phyloP scores from a whole-genome alignment of 2,113 vertebrate genomes.

The Heloderma charlesbogerti region DNA sequence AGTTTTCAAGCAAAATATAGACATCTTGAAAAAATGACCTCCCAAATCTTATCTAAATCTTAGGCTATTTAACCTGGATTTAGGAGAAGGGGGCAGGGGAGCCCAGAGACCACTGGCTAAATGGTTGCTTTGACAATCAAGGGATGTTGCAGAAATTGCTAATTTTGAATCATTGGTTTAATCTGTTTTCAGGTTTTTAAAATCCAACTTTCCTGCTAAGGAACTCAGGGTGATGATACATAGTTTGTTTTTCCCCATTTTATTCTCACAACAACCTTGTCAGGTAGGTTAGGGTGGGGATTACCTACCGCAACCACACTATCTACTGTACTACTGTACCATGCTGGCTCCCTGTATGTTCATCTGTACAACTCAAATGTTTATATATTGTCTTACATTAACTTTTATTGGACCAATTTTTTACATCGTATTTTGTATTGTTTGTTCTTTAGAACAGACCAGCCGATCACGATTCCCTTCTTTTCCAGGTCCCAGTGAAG shows the following conservation, averaged over 20 bases:
- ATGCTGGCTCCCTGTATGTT: background rate
- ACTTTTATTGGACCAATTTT: background rate
- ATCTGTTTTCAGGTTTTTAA: background rate
- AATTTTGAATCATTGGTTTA: background rate
- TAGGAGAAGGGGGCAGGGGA: background rate
- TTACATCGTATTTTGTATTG: background rate
- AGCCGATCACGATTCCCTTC: no score
- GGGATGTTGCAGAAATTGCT: background rate
- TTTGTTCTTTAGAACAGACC: background rate
- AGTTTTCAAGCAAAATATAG: conserved; percentile 5
- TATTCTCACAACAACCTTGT: background rate
- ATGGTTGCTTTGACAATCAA: background rate
- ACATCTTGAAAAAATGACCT: background rate
- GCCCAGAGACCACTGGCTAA: background rate
- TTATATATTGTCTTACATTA: background rate
- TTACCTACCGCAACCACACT: no score
- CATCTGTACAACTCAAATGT: background rate
- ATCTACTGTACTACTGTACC: background rate
- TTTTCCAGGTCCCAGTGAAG: background rate
- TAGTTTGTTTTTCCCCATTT: background rate
- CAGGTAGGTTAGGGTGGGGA: background rate
- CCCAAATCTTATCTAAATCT: background rate
- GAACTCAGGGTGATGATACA: background rate
- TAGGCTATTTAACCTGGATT: background rate
- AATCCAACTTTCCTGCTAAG: background rate